These are phyloP conservation scores for Uloborus diversus DNA, from an alignment of 1,140 invertebrate species.

Conservation along the genomic window DNA sequence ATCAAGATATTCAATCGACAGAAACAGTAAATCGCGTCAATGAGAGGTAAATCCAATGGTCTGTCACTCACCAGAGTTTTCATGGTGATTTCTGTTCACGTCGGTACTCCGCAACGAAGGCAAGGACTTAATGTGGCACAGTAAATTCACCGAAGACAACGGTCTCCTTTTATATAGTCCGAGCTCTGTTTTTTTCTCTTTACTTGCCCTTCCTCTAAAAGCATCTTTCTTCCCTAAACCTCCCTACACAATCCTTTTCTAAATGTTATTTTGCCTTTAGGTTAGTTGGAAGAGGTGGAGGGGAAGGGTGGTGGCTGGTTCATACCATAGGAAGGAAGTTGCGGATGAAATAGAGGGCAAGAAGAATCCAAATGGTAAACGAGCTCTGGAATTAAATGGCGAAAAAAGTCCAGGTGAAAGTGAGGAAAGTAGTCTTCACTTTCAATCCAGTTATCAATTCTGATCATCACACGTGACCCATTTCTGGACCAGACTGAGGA, in stretches of 20 bases:
- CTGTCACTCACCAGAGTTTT: conserved; percentile 21
- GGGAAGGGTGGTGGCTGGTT: not conserved
- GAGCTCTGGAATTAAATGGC: not conserved
- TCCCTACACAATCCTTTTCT: conserved; percentile 10
- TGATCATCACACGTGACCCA: not conserved
- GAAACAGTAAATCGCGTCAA: no score
- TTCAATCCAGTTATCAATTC: conserved; percentile 4
- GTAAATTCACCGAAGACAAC: not conserved
- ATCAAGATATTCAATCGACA: no score
- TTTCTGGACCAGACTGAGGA: not conserved
- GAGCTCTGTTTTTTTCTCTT: not conserved
- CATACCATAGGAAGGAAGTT: not conserved
- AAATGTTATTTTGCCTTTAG: not conserved
- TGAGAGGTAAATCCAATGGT: not conserved
- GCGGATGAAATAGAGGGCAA: conserved; percentile 11
- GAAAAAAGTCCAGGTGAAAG: conserved; percentile 11
- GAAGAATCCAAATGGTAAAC: conserved; percentile 8
- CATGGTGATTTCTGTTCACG: not conserved
- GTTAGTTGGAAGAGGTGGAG: no score
- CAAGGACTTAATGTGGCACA: not conserved
- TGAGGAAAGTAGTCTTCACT: conserved; percentile 29
- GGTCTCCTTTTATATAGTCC: not conserved
- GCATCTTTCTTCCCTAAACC: conserved; percentile 3
- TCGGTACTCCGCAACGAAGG: not conserved
- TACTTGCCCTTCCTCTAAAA: not conserved